A percentile compares a stretch with the other conserved stretches of the same genome.
phyloP scores from a whole-genome alignment of 1,140 invertebrate genomes.

The Drosophila persimilis region DNA sequence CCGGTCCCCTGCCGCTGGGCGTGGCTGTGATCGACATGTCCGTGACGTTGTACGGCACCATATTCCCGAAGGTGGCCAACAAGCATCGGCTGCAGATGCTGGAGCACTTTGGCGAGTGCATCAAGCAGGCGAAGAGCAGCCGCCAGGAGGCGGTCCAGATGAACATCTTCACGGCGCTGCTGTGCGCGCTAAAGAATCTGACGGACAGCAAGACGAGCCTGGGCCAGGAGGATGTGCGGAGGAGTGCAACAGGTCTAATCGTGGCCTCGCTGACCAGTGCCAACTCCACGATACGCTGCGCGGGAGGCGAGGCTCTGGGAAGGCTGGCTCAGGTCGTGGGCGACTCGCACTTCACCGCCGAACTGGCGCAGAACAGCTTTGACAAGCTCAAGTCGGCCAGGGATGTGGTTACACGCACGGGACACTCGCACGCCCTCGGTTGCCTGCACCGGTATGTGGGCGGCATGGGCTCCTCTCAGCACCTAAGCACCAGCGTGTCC shows the following conservation, averaged over 20 bases:
- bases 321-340: constrained; percentile 94
- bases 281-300: constrained; percentile 94
- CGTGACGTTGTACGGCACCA: constrained; percentile 95
- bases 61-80: constrained; percentile 96
- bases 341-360: constrained; percentile 94
- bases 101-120: constrained; percentile 97
- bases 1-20: constrained; percentile 95
- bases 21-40: constrained; percentile 98
- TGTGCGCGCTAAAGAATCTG: constrained; percentile 94
- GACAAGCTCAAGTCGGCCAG: constrained; percentile 93
- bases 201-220: constrained; percentile 94
- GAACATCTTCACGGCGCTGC: constrained; percentile 97
- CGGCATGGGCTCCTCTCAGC: constrained; percentile 95
- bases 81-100: constrained; percentile 98
- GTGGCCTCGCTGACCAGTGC: constrained; percentile 91
- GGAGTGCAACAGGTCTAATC: constrained; percentile 91
- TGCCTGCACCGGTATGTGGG: constrained; percentile 95
- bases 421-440: constrained; percentile 96
- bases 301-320: constrained; percentile 94
- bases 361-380: constrained; percentile 95
- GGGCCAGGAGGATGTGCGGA: constrained; percentile 95
- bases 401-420: constrained; percentile 94
- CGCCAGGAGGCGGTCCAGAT: constrained; percentile 98
- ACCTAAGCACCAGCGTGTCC: constrained; percentile 96
- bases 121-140: constrained; percentile 94